phyloP scores from a whole-genome alignment of 2,113 vertebrate genomes.

The Mirounga angustirostris region DNA sequence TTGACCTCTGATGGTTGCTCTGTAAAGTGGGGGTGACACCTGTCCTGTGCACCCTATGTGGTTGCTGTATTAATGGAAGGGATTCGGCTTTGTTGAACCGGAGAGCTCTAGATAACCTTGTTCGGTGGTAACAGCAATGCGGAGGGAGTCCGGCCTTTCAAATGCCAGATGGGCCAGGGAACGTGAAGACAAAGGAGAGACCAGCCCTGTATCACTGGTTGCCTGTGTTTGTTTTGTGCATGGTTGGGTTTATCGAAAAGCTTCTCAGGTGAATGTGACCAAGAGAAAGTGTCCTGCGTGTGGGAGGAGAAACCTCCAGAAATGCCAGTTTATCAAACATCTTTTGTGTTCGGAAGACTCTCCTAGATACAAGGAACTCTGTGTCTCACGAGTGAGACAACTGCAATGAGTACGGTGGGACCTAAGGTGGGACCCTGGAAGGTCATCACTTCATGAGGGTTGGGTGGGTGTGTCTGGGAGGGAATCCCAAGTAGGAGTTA shows the following conservation, averaged over 20 bases:
- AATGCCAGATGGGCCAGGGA: neutral
- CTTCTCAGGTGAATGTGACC: neutral
- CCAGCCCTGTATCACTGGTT: neutral
- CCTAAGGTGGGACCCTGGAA: no score
- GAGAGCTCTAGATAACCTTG: neutral
- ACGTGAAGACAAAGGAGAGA: neutral
- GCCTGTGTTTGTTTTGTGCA: neutral
- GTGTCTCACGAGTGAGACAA: neutral
- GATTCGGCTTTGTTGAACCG: neutral
- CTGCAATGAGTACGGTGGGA: neutral
- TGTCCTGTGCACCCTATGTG: no score
- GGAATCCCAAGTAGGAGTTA: neutral
- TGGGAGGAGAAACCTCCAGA: neutral
- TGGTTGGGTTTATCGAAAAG: neutral
- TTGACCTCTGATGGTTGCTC: neutral
- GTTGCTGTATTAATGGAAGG: neutral
- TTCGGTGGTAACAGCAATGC: no score
- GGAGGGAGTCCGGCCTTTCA: neutral
- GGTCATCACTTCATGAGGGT: neutral
- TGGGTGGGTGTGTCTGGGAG: neutral
- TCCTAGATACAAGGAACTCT: neutral
- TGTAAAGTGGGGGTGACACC: neutral
- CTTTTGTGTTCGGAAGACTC: neutral
- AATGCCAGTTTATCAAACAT: neutral
- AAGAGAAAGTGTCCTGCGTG: neutral